Conservation (phyloP, 2,113 vertebrate species). For the Platysternon megacephalum region DNA sequence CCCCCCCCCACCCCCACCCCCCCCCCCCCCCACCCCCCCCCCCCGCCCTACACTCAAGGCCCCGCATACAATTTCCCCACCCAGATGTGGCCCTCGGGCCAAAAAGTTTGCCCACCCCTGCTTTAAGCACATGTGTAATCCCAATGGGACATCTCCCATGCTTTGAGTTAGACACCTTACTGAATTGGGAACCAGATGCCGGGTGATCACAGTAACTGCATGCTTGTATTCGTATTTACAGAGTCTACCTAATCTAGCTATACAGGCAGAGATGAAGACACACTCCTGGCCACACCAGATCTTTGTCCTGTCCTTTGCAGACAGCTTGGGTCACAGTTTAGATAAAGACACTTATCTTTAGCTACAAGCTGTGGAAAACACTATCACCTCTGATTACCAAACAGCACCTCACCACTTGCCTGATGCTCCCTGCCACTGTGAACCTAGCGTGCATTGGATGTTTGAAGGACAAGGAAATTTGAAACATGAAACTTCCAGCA, state of each 20-base stretch:
- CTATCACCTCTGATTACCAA: slow-evolving; percentile 31
- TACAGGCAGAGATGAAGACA: not conserved
- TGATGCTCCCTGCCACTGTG: not conserved
- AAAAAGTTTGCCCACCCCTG: too few relatives aligned
- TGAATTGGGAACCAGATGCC: not conserved
- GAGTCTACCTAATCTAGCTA: not conserved
- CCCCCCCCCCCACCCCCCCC: too few relatives aligned
- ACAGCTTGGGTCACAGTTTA: not conserved
- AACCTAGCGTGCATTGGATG: not conserved
- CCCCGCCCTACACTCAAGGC: too few relatives aligned
- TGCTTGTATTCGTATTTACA: not conserved
- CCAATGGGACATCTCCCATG: not conserved
- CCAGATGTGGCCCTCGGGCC: too few relatives aligned
- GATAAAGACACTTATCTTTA: slow-evolving; percentile 24
- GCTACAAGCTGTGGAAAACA: slow-evolving; percentile 4
- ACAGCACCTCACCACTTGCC: not conserved
- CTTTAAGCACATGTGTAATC: not conserved
- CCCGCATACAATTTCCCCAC: too few relatives aligned
- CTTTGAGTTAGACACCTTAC: not conserved
- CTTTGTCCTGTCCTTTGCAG: not conserved
- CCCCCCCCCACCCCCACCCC: too few relatives aligned
- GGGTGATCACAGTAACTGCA: not conserved
- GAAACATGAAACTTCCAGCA: not conserved
- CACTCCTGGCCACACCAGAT: not conserved
- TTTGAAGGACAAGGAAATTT: not conserved